These are phyloP conservation scores for Podarcis muralis DNA, from an alignment of 2,113 vertebrate species.

Conservation along the genomic window DNA sequence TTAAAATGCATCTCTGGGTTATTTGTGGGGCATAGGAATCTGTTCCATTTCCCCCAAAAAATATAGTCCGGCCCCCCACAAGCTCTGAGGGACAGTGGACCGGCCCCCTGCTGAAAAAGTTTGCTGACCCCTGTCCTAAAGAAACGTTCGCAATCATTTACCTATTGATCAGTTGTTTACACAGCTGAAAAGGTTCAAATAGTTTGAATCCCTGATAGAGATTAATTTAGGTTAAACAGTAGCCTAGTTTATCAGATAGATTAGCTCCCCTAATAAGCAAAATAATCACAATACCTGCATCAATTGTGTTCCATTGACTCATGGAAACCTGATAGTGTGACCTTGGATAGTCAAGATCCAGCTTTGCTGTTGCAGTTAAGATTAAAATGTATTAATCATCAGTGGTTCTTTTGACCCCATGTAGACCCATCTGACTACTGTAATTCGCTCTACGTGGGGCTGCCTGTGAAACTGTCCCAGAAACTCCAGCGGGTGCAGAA, in stretches of 20 bases:
- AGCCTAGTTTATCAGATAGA: neutral
- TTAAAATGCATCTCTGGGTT: no score
- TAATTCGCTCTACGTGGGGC: no score
- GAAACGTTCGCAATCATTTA: no score
- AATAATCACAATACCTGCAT: neutral
- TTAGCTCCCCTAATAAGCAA: neutral
- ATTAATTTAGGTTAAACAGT: neutral
- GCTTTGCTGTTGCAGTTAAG: neutral
- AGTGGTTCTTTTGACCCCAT: neutral
- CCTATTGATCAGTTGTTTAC: neutral
- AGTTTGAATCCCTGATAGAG: neutral
- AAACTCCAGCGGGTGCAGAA: no score
- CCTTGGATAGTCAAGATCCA: neutral
- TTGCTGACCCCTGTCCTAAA: no score
- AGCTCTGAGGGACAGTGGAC: no score
- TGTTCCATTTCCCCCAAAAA: no score
- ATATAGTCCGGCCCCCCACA: no score
- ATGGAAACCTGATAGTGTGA: neutral
- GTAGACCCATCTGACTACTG: neutral
- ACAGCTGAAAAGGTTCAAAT: neutral
- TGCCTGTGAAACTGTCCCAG: no score
- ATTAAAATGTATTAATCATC: neutral
- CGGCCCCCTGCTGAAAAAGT: no score
- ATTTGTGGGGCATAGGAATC: no score
- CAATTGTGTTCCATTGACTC: neutral